Conservation (phyloP, 2,888 invertebrate species). For the Apodemia mormo region DNA sequence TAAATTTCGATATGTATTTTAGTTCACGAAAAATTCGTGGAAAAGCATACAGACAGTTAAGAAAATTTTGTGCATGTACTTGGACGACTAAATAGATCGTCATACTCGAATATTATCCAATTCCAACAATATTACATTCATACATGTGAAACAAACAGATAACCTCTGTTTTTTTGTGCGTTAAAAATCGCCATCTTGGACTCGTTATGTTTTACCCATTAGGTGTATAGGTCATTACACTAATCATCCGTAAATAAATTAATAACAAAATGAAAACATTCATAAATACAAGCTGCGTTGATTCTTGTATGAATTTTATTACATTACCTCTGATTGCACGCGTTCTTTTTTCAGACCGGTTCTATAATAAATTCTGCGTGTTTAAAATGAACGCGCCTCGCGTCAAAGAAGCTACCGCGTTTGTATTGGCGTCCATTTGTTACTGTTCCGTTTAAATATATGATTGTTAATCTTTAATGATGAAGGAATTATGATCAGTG, state of each 20-base stretch:
- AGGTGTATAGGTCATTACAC: no score
- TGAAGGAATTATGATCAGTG: slow-evolving; percentile 34
- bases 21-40: no score
- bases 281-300: neutral
- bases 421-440: slow-evolving; percentile 64
- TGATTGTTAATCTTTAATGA: slow-evolving; percentile 47
- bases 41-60: no score
- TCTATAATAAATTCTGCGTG: slow-evolving; percentile 62
- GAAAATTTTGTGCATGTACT: no score
- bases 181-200: no score
- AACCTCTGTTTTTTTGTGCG: no score
- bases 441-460: slow-evolving; percentile 50
- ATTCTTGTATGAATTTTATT: slow-evolving; percentile 7
- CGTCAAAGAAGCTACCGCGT: slow-evolving; percentile 59
- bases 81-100: no score
- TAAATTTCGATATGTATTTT: no score
- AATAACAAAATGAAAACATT: neutral
- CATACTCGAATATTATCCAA: no score
- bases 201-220: no score
- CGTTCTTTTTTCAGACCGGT: slow-evolving; percentile 68
- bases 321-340: slow-evolving; percentile 53
- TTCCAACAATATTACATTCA: no score
- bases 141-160: no score
- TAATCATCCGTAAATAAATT: neutral
- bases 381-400: slow-evolving; percentile 60